A percentile compares a stretch with the other conserved stretches of the same genome.
phyloP scores from a whole-genome alignment of 1,140 invertebrate genomes.

The Pinna nobilis region DNA sequence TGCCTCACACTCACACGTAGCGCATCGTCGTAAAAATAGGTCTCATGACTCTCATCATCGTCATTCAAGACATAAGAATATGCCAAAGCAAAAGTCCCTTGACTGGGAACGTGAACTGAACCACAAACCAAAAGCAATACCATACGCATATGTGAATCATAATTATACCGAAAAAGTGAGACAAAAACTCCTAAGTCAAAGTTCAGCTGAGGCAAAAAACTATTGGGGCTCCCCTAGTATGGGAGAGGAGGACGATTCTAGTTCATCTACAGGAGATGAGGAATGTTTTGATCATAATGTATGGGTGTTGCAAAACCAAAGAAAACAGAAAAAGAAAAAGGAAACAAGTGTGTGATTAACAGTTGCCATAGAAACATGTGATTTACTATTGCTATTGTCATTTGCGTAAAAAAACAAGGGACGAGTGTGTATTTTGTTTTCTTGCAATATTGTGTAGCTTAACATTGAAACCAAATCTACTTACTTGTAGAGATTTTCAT shows the following conservation, averaged over 20 bases:
- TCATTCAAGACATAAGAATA: slow-evolving; percentile 52
- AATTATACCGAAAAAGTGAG: slow-evolving; percentile 65
- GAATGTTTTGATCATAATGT: slow-evolving; percentile 61
- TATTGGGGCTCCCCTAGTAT: slow-evolving; percentile 60
- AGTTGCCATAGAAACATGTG: no score
- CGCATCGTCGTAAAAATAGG: slow-evolving; percentile 46
- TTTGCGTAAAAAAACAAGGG: no score
- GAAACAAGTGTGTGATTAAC: slow-evolving; percentile 72
- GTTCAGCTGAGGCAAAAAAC: slow-evolving; percentile 55
- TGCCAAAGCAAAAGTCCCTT: slow-evolving; percentile 61
- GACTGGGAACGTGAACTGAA: slow-evolving; percentile 60
- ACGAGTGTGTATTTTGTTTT: no score
- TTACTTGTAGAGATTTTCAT: no score
- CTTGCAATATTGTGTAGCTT: no score
- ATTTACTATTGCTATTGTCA: no score
- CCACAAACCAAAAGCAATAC: slow-evolving; percentile 52
- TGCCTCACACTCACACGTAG: slow-evolving; percentile 44
- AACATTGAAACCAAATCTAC: no score
- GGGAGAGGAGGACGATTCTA: slow-evolving; percentile 57
- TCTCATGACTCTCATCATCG: slow-evolving; percentile 51
- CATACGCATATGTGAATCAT: slow-evolving; percentile 71
- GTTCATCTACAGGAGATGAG: slow-evolving; percentile 50
- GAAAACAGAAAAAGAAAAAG: slow-evolving; percentile 60
- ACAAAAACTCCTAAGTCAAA: slow-evolving; percentile 61
- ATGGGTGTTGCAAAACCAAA: slow-evolving; percentile 64